These are phyloP conservation scores for Andricus curvator DNA, from an alignment of 2,888 invertebrate species.

Conservation along the genomic window DNA sequence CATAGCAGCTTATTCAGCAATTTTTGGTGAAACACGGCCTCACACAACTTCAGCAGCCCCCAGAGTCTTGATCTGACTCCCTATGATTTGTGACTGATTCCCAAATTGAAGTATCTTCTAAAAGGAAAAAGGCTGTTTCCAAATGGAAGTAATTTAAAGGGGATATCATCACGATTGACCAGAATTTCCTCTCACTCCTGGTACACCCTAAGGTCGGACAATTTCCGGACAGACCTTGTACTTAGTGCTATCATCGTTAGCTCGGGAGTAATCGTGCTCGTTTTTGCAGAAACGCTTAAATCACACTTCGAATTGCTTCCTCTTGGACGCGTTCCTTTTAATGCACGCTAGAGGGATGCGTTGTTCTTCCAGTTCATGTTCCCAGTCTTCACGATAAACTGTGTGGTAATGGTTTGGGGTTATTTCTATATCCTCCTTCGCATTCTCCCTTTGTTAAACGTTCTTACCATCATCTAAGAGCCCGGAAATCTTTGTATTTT, in stretches of 20 bases:
- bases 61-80: no score
- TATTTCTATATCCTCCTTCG: slow-evolving; percentile 35
- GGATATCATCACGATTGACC: no score
- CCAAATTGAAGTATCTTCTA: no score
- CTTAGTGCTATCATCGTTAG: background rate
- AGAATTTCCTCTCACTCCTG: no score
- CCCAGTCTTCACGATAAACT: slow-evolving; percentile 31
- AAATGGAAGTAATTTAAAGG: no score
- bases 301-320: slow-evolving; percentile 66
- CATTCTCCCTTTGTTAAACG: slow-evolving; percentile 11
- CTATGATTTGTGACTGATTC: no score
- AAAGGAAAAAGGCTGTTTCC: no score
- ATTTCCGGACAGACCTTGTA: no score
- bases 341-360: slow-evolving; percentile 51
- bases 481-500: slow-evolving; percentile 55
- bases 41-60: no score
- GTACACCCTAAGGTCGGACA: no score
- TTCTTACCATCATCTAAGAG: slow-evolving; percentile 22
- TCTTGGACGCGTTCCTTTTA: slow-evolving; percentile 64
- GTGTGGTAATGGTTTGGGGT: background rate
- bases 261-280: slow-evolving; percentile 62
- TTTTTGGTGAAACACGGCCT: no score
- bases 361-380: slow-evolving; percentile 53
- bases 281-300: slow-evolving; percentile 65
- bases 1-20: no score